Evolutionary conservation across 2,888 invertebrate species (phyloP).

Genomic region (Caenorhabditis sp.): DNA sequence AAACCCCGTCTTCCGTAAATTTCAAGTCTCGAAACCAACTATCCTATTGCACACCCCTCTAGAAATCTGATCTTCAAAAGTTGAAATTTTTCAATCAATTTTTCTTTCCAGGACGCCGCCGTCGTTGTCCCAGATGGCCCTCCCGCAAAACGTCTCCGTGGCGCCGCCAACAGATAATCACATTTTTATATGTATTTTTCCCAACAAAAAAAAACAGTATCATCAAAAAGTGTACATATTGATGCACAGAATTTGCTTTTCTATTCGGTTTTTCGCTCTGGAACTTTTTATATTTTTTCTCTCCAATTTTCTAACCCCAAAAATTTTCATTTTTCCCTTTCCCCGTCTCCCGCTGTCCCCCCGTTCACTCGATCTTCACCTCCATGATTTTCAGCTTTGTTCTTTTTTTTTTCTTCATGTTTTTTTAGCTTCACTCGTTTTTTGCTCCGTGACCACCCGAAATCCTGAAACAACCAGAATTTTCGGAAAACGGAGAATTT

Average conservation of each 20-base stretch:
- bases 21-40: too few relatives aligned
- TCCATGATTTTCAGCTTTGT: constrained; percentile 18
- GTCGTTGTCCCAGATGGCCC: too few relatives aligned
- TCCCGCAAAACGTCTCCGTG: too few relatives aligned
- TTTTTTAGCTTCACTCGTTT: neutral
- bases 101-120: too few relatives aligned
- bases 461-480: neutral
- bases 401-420: neutral
- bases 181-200: neutral
- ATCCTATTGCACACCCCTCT: too few relatives aligned
- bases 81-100: too few relatives aligned
- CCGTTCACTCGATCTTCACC: constrained; percentile 12
- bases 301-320: neutral
- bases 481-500: neutral
- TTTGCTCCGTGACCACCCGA: constrained; percentile 3
- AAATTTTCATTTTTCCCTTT: too few relatives aligned
- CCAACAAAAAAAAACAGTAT: too few relatives aligned
- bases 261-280: neutral
- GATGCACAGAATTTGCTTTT: constrained; percentile 25
- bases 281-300: too few relatives aligned
- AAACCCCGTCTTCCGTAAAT: too few relatives aligned
- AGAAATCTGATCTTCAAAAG: too few relatives aligned
- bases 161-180: neutral
- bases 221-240: constrained; percentile 41
- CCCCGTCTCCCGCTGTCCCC: neutral